A percentile compares a stretch with the other conserved stretches of the same genome.
phyloP scores from a whole-genome alignment of 2,797 vertebrate species.

The Esox masquinongy region DNA sequence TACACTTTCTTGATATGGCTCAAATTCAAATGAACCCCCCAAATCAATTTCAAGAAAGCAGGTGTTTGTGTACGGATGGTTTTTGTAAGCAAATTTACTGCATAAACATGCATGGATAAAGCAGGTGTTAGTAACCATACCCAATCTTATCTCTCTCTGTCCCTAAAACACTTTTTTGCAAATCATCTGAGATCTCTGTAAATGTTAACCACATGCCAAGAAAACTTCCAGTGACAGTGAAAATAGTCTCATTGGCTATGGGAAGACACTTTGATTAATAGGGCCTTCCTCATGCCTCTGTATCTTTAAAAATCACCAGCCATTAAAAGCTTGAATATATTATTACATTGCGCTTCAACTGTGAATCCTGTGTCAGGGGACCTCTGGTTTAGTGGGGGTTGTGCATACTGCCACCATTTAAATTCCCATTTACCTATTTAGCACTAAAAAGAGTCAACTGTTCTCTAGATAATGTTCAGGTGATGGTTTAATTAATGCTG shows the following conservation, averaged over 20 bases:
- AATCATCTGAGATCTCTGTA: slow-evolving; percentile 12
- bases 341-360: slow-evolving; percentile 27
- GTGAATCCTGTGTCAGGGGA: slow-evolving; percentile 31
- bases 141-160: not conserved
- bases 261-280: not conserved
- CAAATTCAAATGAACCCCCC: not conserved
- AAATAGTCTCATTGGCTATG: not conserved
- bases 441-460: slow-evolving; percentile 43
- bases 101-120: not conserved
- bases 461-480: slow-evolving; percentile 53
- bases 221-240: not conserved
- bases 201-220: slow-evolving; percentile 46
- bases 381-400: slow-evolving; percentile 42
- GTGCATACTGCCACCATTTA: slow-evolving; percentile 39
- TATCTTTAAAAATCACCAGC: slow-evolving; percentile 22
- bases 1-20: not conserved
- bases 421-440: slow-evolving; percentile 54
- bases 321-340: slow-evolving; percentile 51
- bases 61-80: not conserved
- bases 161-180: not conserved
- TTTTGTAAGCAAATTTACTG: not conserved
- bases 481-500: slow-evolving; percentile 58
- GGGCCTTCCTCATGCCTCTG: not conserved
- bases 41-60: not conserved
- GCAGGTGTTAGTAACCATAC: not conserved